phyloP scores from a whole-genome alignment of 2,797 vertebrate species.

The Melanogrammus aeglefinus region DNA sequence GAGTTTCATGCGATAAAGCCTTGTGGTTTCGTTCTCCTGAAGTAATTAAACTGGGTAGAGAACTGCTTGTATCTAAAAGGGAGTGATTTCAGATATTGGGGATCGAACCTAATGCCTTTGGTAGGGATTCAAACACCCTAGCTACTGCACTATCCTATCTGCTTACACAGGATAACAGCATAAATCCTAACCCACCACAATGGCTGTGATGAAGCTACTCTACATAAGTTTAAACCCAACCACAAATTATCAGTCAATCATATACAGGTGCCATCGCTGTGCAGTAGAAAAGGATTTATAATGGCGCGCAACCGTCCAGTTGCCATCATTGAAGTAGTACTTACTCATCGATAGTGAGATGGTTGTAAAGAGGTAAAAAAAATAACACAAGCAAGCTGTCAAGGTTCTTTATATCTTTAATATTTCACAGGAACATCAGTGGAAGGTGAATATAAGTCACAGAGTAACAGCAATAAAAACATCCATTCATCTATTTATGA shows the following conservation, averaged over 20 bases:
- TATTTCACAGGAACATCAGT: conserved; percentile 49
- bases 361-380: conserved; percentile 30
- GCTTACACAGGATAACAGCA: conserved; percentile 13
- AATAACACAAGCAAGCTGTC: conserved; percentile 44
- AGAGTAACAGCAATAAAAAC: conserved; percentile 50
- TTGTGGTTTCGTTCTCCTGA: neutral
- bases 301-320: neutral
- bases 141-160: neutral
- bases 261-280: neutral
- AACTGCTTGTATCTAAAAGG: too few species aligned
- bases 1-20: neutral
- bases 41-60: too few species aligned
- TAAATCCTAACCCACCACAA: neutral
- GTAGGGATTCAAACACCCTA: neutral
- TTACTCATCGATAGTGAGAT: neutral
- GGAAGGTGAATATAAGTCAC: conserved; percentile 41
- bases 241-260: neutral
- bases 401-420: conserved; percentile 15
- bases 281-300: neutral
- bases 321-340: neutral
- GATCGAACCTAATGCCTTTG: neutral
- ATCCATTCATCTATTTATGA: conserved; percentile 46
- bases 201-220: neutral
- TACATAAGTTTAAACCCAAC: neutral
- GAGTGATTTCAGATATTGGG: neutral